A percentile compares a stretch with the other conserved stretches of the same genome.
phyloP scores from a whole-genome alignment of 2,888 invertebrate genomes.

The Leptothorax acervorum region DNA sequence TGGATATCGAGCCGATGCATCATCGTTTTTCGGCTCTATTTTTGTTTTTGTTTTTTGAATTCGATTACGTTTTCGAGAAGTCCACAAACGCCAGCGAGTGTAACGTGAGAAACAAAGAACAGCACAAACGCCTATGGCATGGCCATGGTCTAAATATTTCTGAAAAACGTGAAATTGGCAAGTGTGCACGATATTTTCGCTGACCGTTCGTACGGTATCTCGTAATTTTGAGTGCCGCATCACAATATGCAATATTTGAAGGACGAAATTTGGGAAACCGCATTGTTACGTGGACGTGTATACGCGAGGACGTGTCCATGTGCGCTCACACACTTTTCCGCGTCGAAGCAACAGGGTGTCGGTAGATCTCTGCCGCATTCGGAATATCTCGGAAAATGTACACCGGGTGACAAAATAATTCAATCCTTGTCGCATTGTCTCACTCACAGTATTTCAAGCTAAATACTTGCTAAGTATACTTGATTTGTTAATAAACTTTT shows the following conservation, averaged over 20 bases:
- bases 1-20: background rate
- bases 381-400: conserved; percentile 47
- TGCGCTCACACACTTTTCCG: background rate
- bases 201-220: background rate
- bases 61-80: background rate
- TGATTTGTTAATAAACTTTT: background rate
- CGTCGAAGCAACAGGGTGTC: conserved; percentile 77
- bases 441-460: background rate
- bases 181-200: background rate
- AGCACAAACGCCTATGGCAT: background rate
- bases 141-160: background rate
- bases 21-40: background rate
- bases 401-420: conserved; percentile 30
- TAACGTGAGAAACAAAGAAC: conserved; percentile 10
- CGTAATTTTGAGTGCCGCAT: conserved; percentile 4
- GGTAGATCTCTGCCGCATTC: conserved; percentile 62
- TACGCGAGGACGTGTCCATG: background rate
- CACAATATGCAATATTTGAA: conserved; percentile 57
- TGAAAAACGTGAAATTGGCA: conserved; percentile 12
- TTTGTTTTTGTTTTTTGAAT: background rate
- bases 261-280: conserved; percentile 41
- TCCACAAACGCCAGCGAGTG: background rate
- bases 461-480: background rate
- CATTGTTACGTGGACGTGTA: conserved; percentile 23
- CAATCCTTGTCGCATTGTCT: background rate